Conservation (phyloP, 2,888 invertebrate species). For the Ectemnius cavifrons region DNA sequence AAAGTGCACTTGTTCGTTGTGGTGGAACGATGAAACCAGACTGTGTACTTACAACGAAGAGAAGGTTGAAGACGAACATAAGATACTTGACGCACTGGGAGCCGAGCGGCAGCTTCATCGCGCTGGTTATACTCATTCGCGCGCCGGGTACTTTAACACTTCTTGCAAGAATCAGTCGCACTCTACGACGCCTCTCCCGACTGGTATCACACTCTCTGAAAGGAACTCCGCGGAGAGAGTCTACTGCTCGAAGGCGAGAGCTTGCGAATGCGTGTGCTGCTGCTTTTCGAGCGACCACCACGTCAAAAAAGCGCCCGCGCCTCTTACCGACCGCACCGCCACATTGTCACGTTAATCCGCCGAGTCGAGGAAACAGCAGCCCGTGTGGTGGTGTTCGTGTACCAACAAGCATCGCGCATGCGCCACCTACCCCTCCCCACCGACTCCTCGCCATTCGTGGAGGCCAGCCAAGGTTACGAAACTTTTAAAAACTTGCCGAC, state of each 20-base stretch:
- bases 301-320: conserved; percentile 11
- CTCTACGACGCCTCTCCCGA: not conserved
- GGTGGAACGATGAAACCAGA: not conserved
- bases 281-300: conserved; percentile 1
- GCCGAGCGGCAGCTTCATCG: conserved; percentile 76
- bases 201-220: not conserved
- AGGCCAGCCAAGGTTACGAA: conserved; percentile 39
- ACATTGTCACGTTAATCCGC: conserved; percentile 37
- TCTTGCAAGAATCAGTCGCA: not conserved
- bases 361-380: conserved; percentile 20
- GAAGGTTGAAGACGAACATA: conserved; percentile 85
- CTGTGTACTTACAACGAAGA: conserved; percentile 85
- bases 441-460: too few species aligned
- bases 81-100: conserved; percentile 84
- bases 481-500: conserved; percentile 37
- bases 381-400: conserved; percentile 30
- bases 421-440: not conserved
- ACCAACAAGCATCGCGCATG: conserved; percentile 29
- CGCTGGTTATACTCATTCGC: conserved; percentile 55
- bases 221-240: not conserved
- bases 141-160: not conserved
- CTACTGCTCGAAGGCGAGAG: not conserved
- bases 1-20: too few species aligned
- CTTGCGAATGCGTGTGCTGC: conserved; percentile 1
- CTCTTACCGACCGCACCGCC: conserved; percentile 33